Percentiles rank a stretch among this genome's conserved stretches.
These are phyloP conservation scores for Sterna hirundo DNA, from an alignment of 2,113 vertebrate species.

Conservation along the genomic window DNA sequence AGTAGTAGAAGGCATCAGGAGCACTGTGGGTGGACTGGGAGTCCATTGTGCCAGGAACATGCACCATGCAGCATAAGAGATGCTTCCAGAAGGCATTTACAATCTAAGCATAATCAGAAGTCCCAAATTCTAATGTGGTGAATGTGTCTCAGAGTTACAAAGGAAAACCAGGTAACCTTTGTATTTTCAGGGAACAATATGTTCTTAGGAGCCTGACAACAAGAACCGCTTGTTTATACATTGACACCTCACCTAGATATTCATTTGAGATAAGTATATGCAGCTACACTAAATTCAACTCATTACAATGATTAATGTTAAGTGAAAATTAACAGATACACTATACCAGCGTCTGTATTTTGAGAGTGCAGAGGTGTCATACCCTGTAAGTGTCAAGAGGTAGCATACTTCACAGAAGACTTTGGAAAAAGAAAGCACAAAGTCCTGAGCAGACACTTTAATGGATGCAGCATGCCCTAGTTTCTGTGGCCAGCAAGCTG, in stretches of 20 bases:
- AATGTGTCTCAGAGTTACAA: background rate
- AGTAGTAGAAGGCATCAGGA: background rate
- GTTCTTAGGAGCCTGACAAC: background rate
- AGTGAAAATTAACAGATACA: background rate
- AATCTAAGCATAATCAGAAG: background rate
- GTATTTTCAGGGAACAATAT: accelerated
- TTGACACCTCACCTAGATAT: background rate
- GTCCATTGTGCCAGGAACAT: background rate
- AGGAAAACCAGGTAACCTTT: background rate
- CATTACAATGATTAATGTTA: background rate
- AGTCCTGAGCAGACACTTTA: background rate
- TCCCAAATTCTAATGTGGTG: background rate
- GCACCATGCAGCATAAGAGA: background rate
- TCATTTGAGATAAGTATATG: background rate
- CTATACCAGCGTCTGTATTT: background rate
- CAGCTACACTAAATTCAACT: background rate
- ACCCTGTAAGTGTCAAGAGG: background rate
- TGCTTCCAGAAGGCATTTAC: background rate
- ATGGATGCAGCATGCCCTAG: background rate
- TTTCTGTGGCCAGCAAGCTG: background rate
- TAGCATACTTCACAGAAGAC: background rate
- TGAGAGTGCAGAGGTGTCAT: background rate
- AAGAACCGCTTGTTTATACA: background rate
- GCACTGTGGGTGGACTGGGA: background rate
- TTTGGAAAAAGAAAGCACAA: background rate